A percentile compares a stretch with the other conserved stretches of the same genome.
Conservation (phyloP, 2,888 invertebrate species). For the Cantharis flavilabris region DNA sequence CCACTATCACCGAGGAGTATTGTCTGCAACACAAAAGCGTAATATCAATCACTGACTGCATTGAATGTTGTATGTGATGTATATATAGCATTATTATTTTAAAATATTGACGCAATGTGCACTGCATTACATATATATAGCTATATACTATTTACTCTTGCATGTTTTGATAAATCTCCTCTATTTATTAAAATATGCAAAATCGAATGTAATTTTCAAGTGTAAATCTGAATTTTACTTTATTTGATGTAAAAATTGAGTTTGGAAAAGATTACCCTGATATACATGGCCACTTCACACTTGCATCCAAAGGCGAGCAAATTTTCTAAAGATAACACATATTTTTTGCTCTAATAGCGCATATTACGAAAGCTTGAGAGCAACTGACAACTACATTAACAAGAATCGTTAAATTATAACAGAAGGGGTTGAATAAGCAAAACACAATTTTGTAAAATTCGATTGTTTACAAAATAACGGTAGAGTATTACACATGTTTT, state of each 20-base stretch:
- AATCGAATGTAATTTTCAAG: neutral
- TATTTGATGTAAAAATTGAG: neutral
- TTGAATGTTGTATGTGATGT: neutral
- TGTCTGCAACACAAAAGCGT: constrained; percentile 64
- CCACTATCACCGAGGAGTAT: constrained; percentile 93
- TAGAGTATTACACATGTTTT: neutral
- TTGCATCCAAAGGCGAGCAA: neutral
- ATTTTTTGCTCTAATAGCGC: neutral
- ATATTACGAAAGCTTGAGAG: neutral
- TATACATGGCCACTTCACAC: neutral
- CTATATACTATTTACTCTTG: neutral
- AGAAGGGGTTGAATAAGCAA: neutral
- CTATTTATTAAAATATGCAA: neutral
- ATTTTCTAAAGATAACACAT: neutral
- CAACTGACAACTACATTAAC: neutral
- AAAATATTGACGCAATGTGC: neutral
- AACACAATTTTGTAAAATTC: neutral
- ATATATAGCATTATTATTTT: neutral
- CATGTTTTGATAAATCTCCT: neutral
- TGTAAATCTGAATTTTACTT: neutral
- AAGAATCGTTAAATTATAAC: neutral
- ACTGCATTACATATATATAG: neutral
- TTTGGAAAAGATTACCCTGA: neutral
- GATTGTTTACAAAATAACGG: neutral
- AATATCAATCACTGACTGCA: neutral